phyloP scores from a whole-genome alignment of 23 tunicate genomes.

The Diplosoma virens region DNA sequence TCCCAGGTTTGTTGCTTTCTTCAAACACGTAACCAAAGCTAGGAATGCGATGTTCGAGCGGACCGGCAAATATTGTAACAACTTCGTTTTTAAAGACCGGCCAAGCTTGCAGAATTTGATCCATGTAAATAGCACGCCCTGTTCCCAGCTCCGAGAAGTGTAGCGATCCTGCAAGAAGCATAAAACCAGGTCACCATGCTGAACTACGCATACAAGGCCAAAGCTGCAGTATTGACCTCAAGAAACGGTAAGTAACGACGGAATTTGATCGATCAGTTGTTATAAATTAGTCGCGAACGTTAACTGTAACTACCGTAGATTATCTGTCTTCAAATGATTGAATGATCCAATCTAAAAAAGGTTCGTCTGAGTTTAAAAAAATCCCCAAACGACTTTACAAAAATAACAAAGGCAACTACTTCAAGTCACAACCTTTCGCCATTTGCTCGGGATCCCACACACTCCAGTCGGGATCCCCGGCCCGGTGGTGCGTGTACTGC shows the following conservation, averaged over 20 bases:
- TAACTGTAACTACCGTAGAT: no score
- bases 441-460: conserved; percentile 70
- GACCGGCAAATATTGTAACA: conserved; percentile 62
- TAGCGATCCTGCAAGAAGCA: conserved; percentile 8
- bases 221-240: no score
- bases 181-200: no score
- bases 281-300: no score
- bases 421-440: conserved; percentile 56
- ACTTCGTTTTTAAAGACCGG: conserved; percentile 32
- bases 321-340: no score
- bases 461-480: conserved; percentile 57
- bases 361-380: no score
- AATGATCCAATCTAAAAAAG: no score
- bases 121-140: conserved; percentile 74
- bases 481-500: conserved; percentile 30
- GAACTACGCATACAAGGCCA: no score
- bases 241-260: no score
- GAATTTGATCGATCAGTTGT: no score
- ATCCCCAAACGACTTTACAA: no score
- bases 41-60: conserved; percentile 76
- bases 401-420: no score
- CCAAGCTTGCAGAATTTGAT: conserved; percentile 45
- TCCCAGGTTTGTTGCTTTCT: conserved; percentile 71
- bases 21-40: conserved; percentile 83
- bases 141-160: conserved; percentile 59